A percentile compares a stretch with the other conserved stretches of the same genome.
Evolutionary conservation across 2,113 vertebrate genomes (phyloP).

Genomic region (Cebus imitator): DNA sequence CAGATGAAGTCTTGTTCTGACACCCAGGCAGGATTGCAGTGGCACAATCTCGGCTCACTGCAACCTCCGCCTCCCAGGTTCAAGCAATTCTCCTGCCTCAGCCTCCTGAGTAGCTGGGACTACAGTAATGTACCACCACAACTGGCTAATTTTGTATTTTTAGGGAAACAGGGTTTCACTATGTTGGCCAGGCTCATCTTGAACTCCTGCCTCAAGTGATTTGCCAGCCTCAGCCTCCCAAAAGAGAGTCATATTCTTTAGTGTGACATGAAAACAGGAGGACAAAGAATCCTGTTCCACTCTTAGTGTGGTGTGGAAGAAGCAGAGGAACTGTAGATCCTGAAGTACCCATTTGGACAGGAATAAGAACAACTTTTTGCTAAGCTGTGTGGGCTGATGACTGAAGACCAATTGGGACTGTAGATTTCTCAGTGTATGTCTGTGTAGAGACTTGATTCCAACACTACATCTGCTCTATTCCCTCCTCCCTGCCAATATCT

Average conservation of each 20-base stretch:
- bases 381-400: background rate
- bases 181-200: too few species aligned
- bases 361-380: background rate
- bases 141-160: too few species aligned
- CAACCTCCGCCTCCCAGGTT: too few species aligned
- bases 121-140: too few species aligned
- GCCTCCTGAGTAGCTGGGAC: too few species aligned
- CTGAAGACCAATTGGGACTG: background rate
- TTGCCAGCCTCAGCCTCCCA: background rate
- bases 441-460: background rate
- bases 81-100: too few species aligned
- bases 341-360: too few species aligned
- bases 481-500: background rate
- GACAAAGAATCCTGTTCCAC: background rate
- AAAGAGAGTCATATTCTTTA: background rate
- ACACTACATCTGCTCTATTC: background rate
- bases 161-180: too few species aligned
- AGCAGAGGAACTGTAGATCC: background rate
- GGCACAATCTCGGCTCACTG: too few species aligned
- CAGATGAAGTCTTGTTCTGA: too few species aligned
- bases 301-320: background rate
- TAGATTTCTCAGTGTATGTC: background rate
- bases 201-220: too few species aligned
- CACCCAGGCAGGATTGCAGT: too few species aligned
- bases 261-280: background rate